A percentile compares a stretch with the other conserved stretches of the same genome.
These are phyloP conservation scores for Protobothrops flavoviridis DNA, from an alignment of 2,113 vertebrate species.

Conservation along the genomic window DNA sequence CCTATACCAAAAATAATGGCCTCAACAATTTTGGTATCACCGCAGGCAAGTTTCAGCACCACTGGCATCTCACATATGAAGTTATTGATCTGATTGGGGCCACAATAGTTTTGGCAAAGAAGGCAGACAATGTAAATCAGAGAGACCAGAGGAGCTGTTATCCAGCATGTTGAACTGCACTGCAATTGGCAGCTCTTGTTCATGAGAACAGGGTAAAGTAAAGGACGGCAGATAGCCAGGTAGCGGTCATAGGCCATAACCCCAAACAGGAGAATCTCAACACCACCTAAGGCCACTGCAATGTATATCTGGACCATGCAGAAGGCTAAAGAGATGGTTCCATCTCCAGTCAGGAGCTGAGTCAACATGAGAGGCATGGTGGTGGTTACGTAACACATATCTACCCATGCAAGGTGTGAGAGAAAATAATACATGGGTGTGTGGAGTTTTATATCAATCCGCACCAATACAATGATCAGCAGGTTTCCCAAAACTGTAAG, in stretches of 20 bases:
- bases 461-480: slow-evolving; percentile 40
- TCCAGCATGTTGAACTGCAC: slow-evolving; percentile 4
- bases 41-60: slow-evolving; percentile 52
- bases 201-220: slow-evolving; percentile 42
- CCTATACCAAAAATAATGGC: not conserved
- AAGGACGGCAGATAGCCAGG: slow-evolving; percentile 46
- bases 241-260: slow-evolving; percentile 10
- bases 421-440: slow-evolving; percentile 18
- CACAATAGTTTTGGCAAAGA: slow-evolving; percentile 49
- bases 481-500: slow-evolving; percentile 46
- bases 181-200: slow-evolving; percentile 11
- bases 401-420: not conserved
- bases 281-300: slow-evolving; percentile 16
- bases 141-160: slow-evolving; percentile 10
- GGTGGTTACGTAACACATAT: slow-evolving; percentile 44
- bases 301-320: slow-evolving; percentile 47
- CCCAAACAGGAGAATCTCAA: not conserved
- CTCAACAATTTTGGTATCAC: slow-evolving; percentile 37
- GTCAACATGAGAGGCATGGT: slow-evolving; percentile 49
- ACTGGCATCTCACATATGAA: slow-evolving; percentile 56
- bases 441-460: slow-evolving; percentile 40
- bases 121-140: slow-evolving; percentile 27
- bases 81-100: slow-evolving; percentile 45
- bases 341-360: slow-evolving; percentile 24
- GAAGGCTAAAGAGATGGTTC: slow-evolving; percentile 36